Evolutionary conservation across 2,888 invertebrate genomes (phyloP).

Genomic region (Scaptodrosophila latifasciaeformis): DNA sequence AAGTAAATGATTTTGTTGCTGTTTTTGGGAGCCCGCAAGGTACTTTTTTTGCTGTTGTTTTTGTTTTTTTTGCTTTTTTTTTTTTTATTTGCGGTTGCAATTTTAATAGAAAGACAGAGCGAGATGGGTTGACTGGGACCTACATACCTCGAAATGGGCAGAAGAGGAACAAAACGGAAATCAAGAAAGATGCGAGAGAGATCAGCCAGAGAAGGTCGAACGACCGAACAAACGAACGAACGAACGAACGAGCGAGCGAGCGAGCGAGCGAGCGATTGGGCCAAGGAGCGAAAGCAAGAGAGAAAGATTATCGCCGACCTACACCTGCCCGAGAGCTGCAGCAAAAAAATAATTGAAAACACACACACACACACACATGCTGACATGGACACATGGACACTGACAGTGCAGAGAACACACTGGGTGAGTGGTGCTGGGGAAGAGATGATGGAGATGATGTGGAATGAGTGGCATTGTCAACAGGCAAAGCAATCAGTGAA

Average conservation of each 20-base stretch:
- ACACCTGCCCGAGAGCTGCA: neutral
- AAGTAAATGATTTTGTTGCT: constrained; percentile 41
- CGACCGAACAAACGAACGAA: neutral
- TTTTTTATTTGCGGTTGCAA: neutral
- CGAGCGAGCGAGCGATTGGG: too few species aligned
- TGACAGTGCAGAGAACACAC: neutral
- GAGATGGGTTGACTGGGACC: constrained; percentile 7
- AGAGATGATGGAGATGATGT: too few species aligned
- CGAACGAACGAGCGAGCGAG: too few species aligned
- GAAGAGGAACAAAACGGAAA: neutral
- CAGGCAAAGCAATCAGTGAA: constrained; percentile 64
- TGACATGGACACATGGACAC: neutral
- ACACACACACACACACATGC: neutral
- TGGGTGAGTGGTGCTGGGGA: neutral
- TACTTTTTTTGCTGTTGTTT: constrained; percentile 44
- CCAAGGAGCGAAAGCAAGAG: neutral
- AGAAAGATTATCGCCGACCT: neutral
- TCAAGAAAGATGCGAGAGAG: neutral
- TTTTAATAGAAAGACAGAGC: neutral
- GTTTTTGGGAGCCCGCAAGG: constrained; percentile 3
- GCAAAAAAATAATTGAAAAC: neutral
- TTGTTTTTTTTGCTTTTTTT: neutral
- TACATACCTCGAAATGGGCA: constrained; percentile 8
- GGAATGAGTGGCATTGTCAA: constrained; percentile 45
- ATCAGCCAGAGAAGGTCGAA: neutral